Conservation (phyloP, 2,113 vertebrate genomes). For the Camelus bactrianus region DNA sequence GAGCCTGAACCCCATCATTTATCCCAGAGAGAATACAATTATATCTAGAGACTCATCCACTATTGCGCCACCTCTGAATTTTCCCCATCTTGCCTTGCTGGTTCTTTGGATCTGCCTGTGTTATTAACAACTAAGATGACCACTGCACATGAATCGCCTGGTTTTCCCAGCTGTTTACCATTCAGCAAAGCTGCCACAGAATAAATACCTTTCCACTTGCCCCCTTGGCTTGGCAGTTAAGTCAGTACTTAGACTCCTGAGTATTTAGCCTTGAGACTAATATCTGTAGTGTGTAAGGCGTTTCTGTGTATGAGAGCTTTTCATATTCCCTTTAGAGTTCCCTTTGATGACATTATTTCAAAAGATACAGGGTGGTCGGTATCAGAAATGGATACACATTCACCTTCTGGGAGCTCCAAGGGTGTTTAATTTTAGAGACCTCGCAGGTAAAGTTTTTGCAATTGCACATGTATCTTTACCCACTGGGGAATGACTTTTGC, state of each 20-base stretch:
- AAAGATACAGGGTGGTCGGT: background rate
- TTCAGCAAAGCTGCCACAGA: background rate
- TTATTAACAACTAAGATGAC: background rate
- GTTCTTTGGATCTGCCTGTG: background rate
- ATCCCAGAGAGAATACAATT: background rate
- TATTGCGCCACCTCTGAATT: background rate
- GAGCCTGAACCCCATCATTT: constrained; percentile 14
- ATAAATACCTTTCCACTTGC: background rate
- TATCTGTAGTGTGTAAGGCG: background rate
- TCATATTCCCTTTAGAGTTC: background rate
- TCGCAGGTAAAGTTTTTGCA: background rate
- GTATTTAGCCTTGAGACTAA: background rate
- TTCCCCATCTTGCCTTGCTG: background rate
- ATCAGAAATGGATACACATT: constrained; percentile 39
- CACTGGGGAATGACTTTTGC: background rate
- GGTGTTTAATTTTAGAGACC: background rate
- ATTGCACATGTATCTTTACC: background rate
- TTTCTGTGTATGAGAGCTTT: constrained; percentile 36
- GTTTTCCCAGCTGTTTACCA: background rate
- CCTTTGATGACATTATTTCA: constrained; percentile 60
- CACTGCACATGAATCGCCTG: background rate
- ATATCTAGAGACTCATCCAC: background rate
- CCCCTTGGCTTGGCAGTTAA: background rate
- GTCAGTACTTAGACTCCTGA: background rate
- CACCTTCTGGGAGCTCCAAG: background rate